A percentile compares a stretch with the other conserved stretches of the same genome.
phyloP scores from a whole-genome alignment of 2,888 invertebrate species.

The Metacarcinus magister region DNA sequence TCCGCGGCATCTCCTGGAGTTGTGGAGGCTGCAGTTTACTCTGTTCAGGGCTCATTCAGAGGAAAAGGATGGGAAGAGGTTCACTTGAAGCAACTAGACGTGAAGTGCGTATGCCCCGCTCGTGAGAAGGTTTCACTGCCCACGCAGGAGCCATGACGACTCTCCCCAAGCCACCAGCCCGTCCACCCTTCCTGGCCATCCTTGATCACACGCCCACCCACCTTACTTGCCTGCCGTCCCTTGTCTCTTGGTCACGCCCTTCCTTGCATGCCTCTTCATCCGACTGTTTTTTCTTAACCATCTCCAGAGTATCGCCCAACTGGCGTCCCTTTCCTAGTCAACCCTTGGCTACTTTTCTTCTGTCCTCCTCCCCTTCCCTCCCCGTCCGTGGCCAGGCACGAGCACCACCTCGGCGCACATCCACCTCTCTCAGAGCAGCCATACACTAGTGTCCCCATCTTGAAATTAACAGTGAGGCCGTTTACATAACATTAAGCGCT shows the following conservation, averaged over 20 bases:
- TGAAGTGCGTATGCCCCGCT: conserved; percentile 41
- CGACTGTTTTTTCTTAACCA: not conserved
- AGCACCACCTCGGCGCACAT: conserved; percentile 66
- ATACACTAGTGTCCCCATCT: conserved; percentile 81
- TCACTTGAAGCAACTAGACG: conserved; percentile 36
- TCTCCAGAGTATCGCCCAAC: not conserved
- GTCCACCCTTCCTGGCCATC: conserved; percentile 28
- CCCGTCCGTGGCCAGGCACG: conserved; percentile 4
- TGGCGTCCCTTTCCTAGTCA: conserved; percentile 46
- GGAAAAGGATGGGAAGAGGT: conserved; percentile 45
- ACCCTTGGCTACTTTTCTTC: conserved; percentile 6
- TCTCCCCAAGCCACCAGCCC: not conserved
- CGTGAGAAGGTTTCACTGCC: conserved; percentile 30
- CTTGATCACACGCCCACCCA: not conserved
- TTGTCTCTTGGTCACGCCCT: not conserved
- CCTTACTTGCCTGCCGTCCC: not conserved
- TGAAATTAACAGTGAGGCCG: conserved; percentile 82
- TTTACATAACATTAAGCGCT: conserved; percentile 82
- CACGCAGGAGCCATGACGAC: conserved; percentile 39
- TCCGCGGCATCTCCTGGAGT: conserved; percentile 30
- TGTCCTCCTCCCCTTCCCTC: not conserved
- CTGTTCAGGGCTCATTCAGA: conserved; percentile 48
- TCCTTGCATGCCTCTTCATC: not conserved
- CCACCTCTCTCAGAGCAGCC: conserved; percentile 80
- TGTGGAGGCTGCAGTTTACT: conserved; percentile 48